Evolutionary conservation across 2,888 invertebrate species (phyloP), one percentile per base, ranked within the genome.

Genomic region (Lochmaea crataegi): DNA sequence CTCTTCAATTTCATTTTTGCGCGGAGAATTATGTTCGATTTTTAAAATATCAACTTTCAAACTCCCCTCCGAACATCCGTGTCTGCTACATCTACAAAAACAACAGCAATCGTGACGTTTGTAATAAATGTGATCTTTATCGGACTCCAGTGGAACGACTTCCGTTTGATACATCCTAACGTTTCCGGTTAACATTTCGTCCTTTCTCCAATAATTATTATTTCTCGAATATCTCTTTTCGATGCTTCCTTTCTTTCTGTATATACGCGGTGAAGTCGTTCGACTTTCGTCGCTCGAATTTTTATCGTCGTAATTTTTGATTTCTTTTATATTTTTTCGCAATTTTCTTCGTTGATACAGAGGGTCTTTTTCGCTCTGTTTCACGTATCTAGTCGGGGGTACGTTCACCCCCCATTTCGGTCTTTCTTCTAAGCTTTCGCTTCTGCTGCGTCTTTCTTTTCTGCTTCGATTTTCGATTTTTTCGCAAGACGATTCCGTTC

Each of bases 291-390:
- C 91, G 81, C 91, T 91, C 1, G 91, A 91, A 79, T 90, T 90
- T 83, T 89, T 90, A 67, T 91, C 89, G 63, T 88, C 88, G 76
- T 87, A 88, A 4, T 85, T 84, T 75, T 88, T 87, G 10, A 84
- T 80, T 65, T 86, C 87, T 73, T 92, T 89, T 77, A 91, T 89
- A 84, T 92, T 91, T 82, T 91, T 90, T 18, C 92, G 88, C 69
- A 92, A 86, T 85, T 94, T 93, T 76, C 92, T 88, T 83, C 92
- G 90, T 84, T 92, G 92, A 81, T 94, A 95, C 84, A 94, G 92
- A 0, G 94, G 94, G 88, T 96, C 96, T 82, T 96, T 94, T 85
- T 96, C 96, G 82, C 96, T 96, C 86, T 96, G 96, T 83, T 96
- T 96, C 74, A 95, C 90, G 83, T 96, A 96, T 81, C 94, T 92